Base-by-base conservation (phyloP, 2,113 vertebrate genomes). In the Heterotis niloticus region DNA sequence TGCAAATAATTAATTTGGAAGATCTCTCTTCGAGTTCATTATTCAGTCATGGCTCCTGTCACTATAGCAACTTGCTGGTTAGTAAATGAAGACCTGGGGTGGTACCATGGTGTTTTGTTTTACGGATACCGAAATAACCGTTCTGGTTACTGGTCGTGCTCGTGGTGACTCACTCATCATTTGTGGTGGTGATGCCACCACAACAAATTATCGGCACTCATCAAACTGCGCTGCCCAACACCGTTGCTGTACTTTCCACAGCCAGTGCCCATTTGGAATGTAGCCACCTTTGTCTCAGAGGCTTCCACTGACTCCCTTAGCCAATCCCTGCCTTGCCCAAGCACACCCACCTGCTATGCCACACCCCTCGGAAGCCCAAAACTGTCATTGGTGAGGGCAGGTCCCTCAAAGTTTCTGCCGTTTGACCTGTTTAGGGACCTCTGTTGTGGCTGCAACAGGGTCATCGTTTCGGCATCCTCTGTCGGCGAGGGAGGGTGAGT, bases 361-460 rank as follows among this genome's bases (percentile, higher is more conserved):
- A 44, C 5, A 26, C 28, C 16, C 67, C 67, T 24, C 5, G 29
- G 44, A 54, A 71, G 34, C 29, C 44, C 44, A 54, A 34, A 62
- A 29, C 71, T 4, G 24, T 59, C 56, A n/a, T 4, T 24, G 23
- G 1, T 16, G 57, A 56, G 23, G 75, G 13, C 5, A 3, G 5
- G 51, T 1, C 29, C 10, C 54, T 78, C 52, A 78, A 52, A 78
- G 76, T 78, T 78, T 78, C 76, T 69, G 76, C 52, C 76, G 64
- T 52, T 78, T 78, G 64, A 16, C 18, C 28, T 60, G 76, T 59
- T 78, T 78, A 10, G 65, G 54, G 65, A 24, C 64, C 0, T 67
- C 76, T 11, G 26, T 23, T 17, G 29, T 44, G 68, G 16, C 28
- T 9, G 34, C 26, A 26, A 34, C 67, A 7, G 34, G 34, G 11